Evolutionary conservation across 2,113 vertebrate species (phyloP).

Genomic region (Climacteris rufus): DNA sequence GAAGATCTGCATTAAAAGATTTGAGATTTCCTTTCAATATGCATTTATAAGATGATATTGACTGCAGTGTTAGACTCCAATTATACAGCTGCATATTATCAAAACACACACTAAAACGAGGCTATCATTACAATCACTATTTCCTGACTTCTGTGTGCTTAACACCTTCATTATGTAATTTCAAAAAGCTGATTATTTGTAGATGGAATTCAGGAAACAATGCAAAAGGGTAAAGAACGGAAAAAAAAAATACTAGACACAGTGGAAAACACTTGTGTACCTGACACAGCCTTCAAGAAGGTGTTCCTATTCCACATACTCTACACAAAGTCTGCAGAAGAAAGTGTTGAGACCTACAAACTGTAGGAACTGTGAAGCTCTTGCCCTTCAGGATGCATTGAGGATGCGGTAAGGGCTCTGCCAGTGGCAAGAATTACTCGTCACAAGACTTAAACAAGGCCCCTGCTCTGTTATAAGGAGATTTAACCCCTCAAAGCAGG

Average conservation of each 20-base stretch:
- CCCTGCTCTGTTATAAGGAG: fast-evolving
- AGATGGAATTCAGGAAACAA: background rate
- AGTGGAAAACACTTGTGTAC: background rate
- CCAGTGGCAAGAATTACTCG: background rate
- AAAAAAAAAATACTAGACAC: background rate
- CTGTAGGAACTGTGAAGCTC: background rate
- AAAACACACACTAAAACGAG: background rate
- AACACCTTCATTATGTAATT: background rate
- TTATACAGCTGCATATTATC: background rate
- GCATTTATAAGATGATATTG: background rate
- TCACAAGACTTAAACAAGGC: background rate
- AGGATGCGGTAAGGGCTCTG: background rate
- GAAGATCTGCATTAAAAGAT: background rate
- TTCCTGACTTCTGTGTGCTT: background rate
- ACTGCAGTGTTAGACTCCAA: background rate
- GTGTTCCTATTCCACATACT: background rate
- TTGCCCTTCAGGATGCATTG: background rate
- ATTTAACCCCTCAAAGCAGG: background rate
- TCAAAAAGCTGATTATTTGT: background rate
- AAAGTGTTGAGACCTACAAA: background rate
- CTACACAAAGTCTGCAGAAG: background rate
- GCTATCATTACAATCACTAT: background rate
- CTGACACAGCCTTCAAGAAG: background rate
- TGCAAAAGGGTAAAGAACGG: background rate
- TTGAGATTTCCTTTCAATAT: background rate